Evolutionary conservation across 2,888 invertebrate species (phyloP), one percentile per base, ranked within the genome.

Genomic region (Luperina testacea): DNA sequence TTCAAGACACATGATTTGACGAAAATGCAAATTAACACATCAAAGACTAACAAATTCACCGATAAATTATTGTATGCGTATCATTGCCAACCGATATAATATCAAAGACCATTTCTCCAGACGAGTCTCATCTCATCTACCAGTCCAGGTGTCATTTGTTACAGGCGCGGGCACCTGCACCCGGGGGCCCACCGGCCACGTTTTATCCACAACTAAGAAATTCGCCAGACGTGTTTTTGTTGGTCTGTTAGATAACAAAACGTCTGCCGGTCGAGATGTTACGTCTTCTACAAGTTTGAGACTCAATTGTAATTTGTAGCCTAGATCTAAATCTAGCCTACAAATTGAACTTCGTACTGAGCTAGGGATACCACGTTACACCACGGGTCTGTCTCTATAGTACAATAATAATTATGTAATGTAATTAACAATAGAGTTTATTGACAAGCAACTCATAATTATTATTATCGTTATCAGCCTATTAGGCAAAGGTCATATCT

Each of bases 181-280:
- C 27, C 8, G 6, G 24, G 57, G 51, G 78, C 42, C 67, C 68
- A 42, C 42, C 78, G 81, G 75, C 70, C 81, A 78, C 75, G 79
- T 75, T 78, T 75, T 78, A 84, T 82, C 68, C 72, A 64, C 57
- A 51, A 64, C 78, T 57, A 42, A 79, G 51, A 86, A 75, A 72
- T 87, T 72, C 64, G 45, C 68, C 74, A 84, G 86, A 88, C 84
- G 17, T 71, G 72, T 88, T 88, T 88, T 84, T 83, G 76, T 79
- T 83, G 17, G 45, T 61, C 13, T 59, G 38, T 83, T 88, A 83
- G 63, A 38, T 88, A 89, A 83, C 75, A 71, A 83, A 87, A 87
- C 69, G 75, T 85, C 75, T 80, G 77, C 42, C 64, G 53, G 63
- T 8, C n/a, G 24, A 32, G 53, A 59, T 51, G 63, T 83, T 53